A percentile compares a stretch with the other conserved stretches of the same genome.
Evolutionary conservation across 2,888 invertebrate genomes (phyloP).

Genomic region (Scaptomyza caliginosa): DNA sequence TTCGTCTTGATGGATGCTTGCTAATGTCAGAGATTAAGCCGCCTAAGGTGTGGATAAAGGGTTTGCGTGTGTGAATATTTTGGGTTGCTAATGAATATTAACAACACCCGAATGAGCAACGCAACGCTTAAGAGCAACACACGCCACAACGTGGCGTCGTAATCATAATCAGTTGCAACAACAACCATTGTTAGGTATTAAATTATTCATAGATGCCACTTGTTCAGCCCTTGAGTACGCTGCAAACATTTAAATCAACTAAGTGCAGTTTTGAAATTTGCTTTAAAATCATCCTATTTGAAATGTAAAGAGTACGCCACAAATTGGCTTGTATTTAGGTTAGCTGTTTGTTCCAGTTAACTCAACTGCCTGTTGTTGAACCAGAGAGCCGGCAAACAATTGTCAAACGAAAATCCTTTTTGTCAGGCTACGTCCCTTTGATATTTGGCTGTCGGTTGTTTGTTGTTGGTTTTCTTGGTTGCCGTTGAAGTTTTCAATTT

Average conservation of each 20-base stretch:
- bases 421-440: slow-evolving; percentile 12
- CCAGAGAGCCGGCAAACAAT: neutral
- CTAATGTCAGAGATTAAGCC: slow-evolving; percentile 39
- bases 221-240: slow-evolving; percentile 7
- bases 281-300: neutral
- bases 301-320: neutral
- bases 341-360: neutral
- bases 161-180: slow-evolving; percentile 13
- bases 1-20: slow-evolving; percentile 64
- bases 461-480: slow-evolving; percentile 4
- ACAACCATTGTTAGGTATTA: neutral
- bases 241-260: neutral
- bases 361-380: neutral
- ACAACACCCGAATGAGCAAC: slow-evolving; percentile 56
- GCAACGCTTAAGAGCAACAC: slow-evolving; percentile 52
- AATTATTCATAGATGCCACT: slow-evolving; percentile 5
- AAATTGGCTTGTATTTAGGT: slow-evolving; percentile 3
- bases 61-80: slow-evolving; percentile 3
- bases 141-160: slow-evolving; percentile 40
- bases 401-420: slow-evolving; percentile 7
- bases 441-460: slow-evolving; percentile 6
- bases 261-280: neutral
- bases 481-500: slow-evolving; percentile 48
- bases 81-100: slow-evolving; percentile 60
- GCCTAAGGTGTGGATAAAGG: slow-evolving; percentile 48